Conservation (phyloP, 2,797 vertebrate species). For the Taenioides sp. region DNA sequence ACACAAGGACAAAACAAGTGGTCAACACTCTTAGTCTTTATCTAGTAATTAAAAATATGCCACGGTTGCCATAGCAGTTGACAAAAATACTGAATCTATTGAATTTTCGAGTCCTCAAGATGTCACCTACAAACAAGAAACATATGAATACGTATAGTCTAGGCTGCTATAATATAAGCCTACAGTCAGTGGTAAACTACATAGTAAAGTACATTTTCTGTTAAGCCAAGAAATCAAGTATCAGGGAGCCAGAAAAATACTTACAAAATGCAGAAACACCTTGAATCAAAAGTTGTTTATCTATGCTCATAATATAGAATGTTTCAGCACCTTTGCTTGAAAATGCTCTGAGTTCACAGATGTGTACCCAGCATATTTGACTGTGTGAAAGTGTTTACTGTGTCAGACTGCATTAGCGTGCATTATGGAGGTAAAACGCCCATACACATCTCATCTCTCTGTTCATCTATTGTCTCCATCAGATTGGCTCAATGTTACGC, state of each 20-base stretch:
- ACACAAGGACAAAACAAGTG: not conserved
- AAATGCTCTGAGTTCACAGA: not conserved
- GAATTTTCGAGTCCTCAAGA: too few species aligned
- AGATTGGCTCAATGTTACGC: conserved; percentile 35
- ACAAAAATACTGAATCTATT: too few species aligned
- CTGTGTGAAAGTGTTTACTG: conserved; percentile 6
- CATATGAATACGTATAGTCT: too few species aligned
- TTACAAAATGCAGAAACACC: not conserved
- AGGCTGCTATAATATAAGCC: too few species aligned
- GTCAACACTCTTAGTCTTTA: too few species aligned
- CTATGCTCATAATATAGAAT: not conserved
- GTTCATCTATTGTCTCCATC: conserved; percentile 28
- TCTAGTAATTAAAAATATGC: too few species aligned
- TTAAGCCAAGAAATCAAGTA: too few species aligned
- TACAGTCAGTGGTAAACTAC: too few species aligned
- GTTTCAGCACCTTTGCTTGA: not conserved
- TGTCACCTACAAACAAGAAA: too few species aligned
- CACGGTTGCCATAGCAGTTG: too few species aligned
- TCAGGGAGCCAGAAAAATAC: not conserved
- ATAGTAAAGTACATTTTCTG: too few species aligned
- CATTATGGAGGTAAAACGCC: conserved; percentile 8
- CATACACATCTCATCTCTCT: conserved; percentile 18
- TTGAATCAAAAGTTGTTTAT: not conserved
- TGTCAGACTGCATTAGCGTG: conserved; percentile 5
- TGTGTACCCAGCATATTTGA: not conserved